Evolutionary conservation across 2,888 invertebrate genomes (phyloP).

Genomic region (Thereva unica): DNA sequence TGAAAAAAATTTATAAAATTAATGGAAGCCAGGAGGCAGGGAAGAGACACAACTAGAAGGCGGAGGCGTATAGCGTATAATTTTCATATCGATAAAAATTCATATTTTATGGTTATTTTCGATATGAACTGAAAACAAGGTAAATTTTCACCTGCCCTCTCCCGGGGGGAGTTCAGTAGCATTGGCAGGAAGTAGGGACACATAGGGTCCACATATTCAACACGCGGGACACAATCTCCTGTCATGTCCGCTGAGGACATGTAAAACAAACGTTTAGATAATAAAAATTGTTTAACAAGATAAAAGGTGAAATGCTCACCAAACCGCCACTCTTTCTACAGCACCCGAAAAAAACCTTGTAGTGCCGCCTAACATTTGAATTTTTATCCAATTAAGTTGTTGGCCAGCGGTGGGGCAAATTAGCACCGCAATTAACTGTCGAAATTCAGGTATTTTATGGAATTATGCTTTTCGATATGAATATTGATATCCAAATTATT

Average conservation of each 20-base stretch:
- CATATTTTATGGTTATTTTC: slow-evolving; percentile 14
- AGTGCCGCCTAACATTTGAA: slow-evolving; percentile 1
- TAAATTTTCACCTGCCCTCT: background rate
- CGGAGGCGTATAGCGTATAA: slow-evolving; percentile 15
- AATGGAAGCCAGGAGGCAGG: slow-evolving; percentile 8
- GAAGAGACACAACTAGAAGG: slow-evolving; percentile 1
- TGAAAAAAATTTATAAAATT: slow-evolving; percentile 31
- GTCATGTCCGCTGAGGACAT: no score
- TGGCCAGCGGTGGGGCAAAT: slow-evolving; percentile 2
- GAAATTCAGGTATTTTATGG: no score
- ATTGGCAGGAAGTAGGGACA: background rate
- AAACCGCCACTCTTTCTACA: slow-evolving; percentile 1
- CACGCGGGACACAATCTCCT: background rate
- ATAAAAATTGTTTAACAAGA: no score
- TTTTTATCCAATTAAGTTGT: slow-evolving; percentile 21
- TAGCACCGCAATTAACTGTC: no score
- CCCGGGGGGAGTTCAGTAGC: background rate
- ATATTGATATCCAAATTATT: no score
- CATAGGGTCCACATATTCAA: background rate
- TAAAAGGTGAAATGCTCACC: background rate
- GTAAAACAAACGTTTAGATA: no score
- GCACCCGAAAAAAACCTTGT: background rate
- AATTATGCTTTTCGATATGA: no score
- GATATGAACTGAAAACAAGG: background rate
- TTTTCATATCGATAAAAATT: slow-evolving; percentile 17